Conservation (phyloP, 2,797 vertebrate genomes). For the Rousettus madagascariensis region DNA sequence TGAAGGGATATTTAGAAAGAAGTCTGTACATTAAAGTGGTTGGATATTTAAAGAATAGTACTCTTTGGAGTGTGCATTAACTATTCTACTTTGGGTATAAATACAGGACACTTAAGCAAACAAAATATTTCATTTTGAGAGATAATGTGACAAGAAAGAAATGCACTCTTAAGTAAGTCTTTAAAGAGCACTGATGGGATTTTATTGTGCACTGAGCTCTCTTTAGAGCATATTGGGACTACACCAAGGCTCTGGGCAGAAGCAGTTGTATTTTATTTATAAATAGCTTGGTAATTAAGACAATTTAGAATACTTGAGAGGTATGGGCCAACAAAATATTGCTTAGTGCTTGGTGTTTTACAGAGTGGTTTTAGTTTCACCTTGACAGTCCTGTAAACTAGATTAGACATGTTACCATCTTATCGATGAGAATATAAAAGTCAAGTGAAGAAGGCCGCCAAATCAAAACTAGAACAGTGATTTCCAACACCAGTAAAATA, state of each 20-base stretch:
- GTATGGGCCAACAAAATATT: neutral
- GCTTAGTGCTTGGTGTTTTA: neutral
- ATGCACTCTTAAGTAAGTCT: neutral
- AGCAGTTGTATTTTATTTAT: conserved; percentile 32
- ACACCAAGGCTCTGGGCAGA: neutral
- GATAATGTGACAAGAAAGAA: neutral
- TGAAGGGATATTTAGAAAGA: conserved; percentile 4
- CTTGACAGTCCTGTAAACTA: neutral
- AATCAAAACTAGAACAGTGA: neutral
- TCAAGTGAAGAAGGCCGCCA: neutral
- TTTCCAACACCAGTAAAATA: neutral
- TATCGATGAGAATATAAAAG: neutral
- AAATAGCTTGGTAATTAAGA: conserved; percentile 11
- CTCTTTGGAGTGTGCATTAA: neutral
- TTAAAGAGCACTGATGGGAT: neutral
- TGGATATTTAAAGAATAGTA: neutral
- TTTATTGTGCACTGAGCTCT: neutral
- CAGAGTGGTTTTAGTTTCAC: neutral
- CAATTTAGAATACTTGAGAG: conserved; percentile 6
- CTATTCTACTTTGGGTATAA: neutral
- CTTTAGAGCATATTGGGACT: neutral
- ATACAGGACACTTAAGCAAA: neutral
- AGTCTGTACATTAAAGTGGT: neutral
- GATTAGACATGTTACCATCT: neutral
- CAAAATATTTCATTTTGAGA: conserved; percentile 37